A percentile compares a stretch with the other conserved stretches of the same genome.
Conservation (phyloP, 2,888 invertebrate species). For the Scaptomyza parva region DNA sequence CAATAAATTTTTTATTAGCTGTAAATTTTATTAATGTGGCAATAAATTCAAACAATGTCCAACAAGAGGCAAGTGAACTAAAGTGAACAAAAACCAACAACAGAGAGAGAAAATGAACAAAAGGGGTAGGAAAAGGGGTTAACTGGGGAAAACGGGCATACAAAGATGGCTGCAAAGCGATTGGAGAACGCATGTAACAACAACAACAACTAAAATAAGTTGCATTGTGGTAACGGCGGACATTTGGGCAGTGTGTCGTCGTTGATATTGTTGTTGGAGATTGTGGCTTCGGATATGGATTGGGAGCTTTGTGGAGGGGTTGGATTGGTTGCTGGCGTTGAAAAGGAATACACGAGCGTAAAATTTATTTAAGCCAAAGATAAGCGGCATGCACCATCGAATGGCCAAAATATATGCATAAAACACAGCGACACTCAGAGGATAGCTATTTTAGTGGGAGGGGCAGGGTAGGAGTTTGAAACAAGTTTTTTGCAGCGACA, state of each 20-base stretch:
- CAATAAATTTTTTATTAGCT: constrained; percentile 81
- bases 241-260: constrained; percentile 76
- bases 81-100: constrained; percentile 45
- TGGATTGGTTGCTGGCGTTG: constrained; percentile 65
- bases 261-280: constrained; percentile 7
- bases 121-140: background rate
- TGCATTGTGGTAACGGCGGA: constrained; percentile 68
- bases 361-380: constrained; percentile 80
- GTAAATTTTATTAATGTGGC: constrained; percentile 80
- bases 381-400: constrained; percentile 58
- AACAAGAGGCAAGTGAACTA: constrained; percentile 62
- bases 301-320: constrained; percentile 24
- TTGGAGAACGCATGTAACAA: constrained; percentile 47
- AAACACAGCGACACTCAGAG: constrained; percentile 58
- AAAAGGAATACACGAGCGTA: constrained; percentile 78
- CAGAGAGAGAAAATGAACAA: background rate
- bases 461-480: constrained; percentile 11
- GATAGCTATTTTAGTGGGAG: background rate
- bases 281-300: constrained; percentile 25
- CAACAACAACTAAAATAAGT: constrained; percentile 37
- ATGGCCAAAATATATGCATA: constrained; percentile 71
- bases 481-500: constrained; percentile 78
- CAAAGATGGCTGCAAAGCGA: constrained; percentile 58
- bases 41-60: constrained; percentile 74
- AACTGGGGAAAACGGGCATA: constrained; percentile 40